A percentile compares a stretch with the other conserved stretches of the same genome.
These are phyloP conservation scores for Zeuzera pyrina DNA, from an alignment of 2,888 invertebrate species.

Conservation along the genomic window DNA sequence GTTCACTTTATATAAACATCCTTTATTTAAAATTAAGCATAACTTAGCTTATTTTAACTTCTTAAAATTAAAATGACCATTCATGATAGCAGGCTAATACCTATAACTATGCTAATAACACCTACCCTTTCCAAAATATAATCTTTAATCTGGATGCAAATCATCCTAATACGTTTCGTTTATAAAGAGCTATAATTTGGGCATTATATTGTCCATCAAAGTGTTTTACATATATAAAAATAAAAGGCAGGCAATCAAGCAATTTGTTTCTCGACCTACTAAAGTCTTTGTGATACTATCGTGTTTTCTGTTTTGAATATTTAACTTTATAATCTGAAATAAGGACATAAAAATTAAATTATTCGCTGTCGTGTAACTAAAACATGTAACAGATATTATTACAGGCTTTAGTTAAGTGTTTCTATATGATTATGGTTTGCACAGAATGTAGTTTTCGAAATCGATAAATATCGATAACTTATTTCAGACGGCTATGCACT, in stretches of 20 bases:
- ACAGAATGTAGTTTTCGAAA: too few species aligned
- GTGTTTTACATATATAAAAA: slow-evolving; percentile 69
- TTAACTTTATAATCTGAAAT: slow-evolving; percentile 41
- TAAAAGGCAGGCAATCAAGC: slow-evolving; percentile 64
- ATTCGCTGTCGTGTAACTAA: too few species aligned
- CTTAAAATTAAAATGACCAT: slow-evolving; percentile 64
- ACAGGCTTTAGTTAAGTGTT: too few species aligned
- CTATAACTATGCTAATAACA: slow-evolving; percentile 70
- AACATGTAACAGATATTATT: too few species aligned
- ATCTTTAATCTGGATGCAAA: slow-evolving; percentile 72
- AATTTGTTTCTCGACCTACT: slow-evolving; percentile 68
- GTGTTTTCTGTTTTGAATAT: slow-evolving; percentile 44
- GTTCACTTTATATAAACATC: slow-evolving; percentile 41
- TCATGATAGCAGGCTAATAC: slow-evolving; percentile 61
- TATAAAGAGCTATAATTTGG: slow-evolving; percentile 69
- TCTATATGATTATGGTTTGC: too few species aligned
- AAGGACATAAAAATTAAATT: too few species aligned
- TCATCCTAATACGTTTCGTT: slow-evolving; percentile 70
- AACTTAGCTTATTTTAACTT: slow-evolving; percentile 47
- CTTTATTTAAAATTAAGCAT: slow-evolving; percentile 45
- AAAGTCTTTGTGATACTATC: slow-evolving; percentile 56
- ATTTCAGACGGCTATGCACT: slow-evolving; percentile 93
- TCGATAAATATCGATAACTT: slow-evolving; percentile 8
- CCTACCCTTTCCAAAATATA: slow-evolving; percentile 67
- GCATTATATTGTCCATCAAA: slow-evolving; percentile 71